These are phyloP conservation scores for Sus cebifrons DNA, from an alignment of 2,797 vertebrate species.

Conservation along the genomic window DNA sequence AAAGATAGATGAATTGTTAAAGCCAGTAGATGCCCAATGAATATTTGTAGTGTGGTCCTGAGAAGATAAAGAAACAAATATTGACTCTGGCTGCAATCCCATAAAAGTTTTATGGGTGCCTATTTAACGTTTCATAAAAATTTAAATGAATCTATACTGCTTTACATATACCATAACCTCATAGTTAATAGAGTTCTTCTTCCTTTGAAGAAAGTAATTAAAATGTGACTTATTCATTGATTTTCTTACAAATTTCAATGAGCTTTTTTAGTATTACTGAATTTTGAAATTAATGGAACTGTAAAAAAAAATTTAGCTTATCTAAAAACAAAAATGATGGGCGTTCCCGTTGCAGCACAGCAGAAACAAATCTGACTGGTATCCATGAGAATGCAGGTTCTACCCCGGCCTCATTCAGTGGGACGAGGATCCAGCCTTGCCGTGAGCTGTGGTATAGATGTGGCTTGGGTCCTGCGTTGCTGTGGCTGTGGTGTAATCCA, in stretches of 20 bases:
- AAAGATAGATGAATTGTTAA: not conserved
- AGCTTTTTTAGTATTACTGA: constrained; percentile 31
- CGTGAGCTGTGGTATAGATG: too few species aligned
- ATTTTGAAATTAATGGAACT: constrained; percentile 25
- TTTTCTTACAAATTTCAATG: constrained; percentile 21
- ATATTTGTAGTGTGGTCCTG: not conserved
- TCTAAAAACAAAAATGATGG: not conserved
- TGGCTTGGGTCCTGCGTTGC: too few species aligned
- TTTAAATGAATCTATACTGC: constrained; percentile 29
- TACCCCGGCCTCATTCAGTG: too few species aligned
- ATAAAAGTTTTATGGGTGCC: constrained; percentile 1
- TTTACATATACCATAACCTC: constrained; percentile 2
- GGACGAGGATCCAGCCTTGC: too few species aligned
- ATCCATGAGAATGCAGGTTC: too few species aligned
- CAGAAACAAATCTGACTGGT: too few species aligned
- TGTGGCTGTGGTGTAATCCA: too few species aligned
- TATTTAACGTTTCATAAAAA: constrained; percentile 71
- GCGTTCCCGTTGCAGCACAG: too few species aligned
- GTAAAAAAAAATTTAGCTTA: constrained; percentile 10
- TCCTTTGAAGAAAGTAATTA: constrained; percentile 12
- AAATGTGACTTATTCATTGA: constrained; percentile 24
- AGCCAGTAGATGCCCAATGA: not conserved
- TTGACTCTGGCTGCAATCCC: not conserved
- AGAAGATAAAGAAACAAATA: constrained; percentile 20
- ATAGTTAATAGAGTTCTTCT: not conserved